A percentile compares a stretch with the other conserved stretches of the same genome.
phyloP scores from a whole-genome alignment of 2,888 invertebrate genomes.

The Timema cristinae region DNA sequence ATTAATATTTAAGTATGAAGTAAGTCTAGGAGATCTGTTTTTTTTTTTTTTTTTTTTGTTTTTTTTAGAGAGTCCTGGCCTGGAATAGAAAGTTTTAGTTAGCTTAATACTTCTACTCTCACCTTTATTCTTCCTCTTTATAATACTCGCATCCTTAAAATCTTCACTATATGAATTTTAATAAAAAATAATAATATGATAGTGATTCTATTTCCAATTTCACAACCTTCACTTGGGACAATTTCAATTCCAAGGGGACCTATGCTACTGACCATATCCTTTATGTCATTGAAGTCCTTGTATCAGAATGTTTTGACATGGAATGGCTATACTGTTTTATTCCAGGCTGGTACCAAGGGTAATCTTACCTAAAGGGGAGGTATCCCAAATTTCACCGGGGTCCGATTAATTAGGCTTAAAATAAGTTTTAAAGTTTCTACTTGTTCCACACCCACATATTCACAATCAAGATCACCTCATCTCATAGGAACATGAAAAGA shows the following conservation, averaged over 20 bases:
- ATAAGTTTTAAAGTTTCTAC: no score
- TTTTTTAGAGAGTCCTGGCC: neutral
- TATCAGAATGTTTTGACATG: neutral
- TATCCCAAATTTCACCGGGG: no score
- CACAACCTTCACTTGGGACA: neutral
- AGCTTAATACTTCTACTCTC: neutral
- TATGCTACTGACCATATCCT: neutral
- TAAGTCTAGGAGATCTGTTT: slow-evolving; percentile 4
- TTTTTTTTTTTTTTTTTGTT: neutral
- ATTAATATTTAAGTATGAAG: neutral
- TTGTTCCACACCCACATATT: no score
- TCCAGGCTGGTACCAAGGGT: no score
- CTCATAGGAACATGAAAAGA: no score
- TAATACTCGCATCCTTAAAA: neutral
- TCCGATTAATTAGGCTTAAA: no score
- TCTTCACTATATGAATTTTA: neutral
- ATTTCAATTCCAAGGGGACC: neutral
- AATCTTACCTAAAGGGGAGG: no score
- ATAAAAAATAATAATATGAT: neutral
- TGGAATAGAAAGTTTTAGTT: neutral
- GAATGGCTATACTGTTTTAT: no score
- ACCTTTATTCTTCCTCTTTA: neutral
- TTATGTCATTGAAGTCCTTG: neutral
- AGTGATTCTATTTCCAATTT: neutral
- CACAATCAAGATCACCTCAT: no score